Conservation (phyloP, 1,140 invertebrate species). For the Chlorops oryzae region DNA sequence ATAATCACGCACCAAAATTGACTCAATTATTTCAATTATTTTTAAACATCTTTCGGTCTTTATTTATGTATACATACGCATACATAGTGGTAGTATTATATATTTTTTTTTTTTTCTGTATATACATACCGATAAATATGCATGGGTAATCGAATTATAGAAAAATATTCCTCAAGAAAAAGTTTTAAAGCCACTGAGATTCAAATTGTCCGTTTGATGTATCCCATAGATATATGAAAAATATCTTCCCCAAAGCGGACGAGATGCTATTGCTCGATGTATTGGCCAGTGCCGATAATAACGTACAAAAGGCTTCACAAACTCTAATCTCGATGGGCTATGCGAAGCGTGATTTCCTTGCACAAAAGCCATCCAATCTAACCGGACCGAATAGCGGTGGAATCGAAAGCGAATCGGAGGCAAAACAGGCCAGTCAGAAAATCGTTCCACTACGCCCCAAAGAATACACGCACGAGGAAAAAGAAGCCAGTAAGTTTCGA, state of each 20-base stretch:
- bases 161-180: too few relatives aligned
- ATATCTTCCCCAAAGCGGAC: conserved; percentile 83
- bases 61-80: too few relatives aligned
- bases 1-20: too few relatives aligned
- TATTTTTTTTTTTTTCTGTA: too few relatives aligned
- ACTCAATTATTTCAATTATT: too few relatives aligned
- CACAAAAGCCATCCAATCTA: conserved; percentile 20
- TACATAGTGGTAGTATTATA: too few relatives aligned
- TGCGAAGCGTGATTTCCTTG: conserved; percentile 64
- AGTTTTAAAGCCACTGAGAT: too few relatives aligned
- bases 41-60: too few relatives aligned
- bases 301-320: conserved; percentile 79
- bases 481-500: conserved; percentile 65
- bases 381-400: conserved; percentile 27
- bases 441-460: conserved; percentile 54
- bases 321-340: conserved; percentile 72
- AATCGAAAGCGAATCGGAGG: conserved; percentile 52
- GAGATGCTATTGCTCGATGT: conserved; percentile 81
- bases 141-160: too few relatives aligned
- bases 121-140: too few relatives aligned
- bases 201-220: too few relatives aligned
- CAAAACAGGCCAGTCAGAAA: conserved; percentile 48
- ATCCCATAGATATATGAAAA: conserved; percentile 74
- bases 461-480: conserved; percentile 66
- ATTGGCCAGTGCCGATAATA: conserved; percentile 77